Evolutionary conservation across 2,113 vertebrate species (phyloP), one percentile per base, ranked within the genome.

Genomic region (Numida meleagris): DNA sequence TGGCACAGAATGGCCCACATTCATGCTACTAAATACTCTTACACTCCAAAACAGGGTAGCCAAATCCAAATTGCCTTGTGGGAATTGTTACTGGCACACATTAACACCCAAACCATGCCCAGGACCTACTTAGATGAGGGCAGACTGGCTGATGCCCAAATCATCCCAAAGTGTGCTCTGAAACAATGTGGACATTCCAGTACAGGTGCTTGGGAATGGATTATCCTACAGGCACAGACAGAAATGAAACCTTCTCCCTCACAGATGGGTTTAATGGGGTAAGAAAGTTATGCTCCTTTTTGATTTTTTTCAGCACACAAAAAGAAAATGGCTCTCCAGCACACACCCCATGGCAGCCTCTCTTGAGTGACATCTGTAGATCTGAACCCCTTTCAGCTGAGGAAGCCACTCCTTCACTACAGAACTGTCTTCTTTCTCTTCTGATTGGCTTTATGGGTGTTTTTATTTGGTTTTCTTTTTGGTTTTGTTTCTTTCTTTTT

Each of bases 171-270:
- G 12, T 0, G 0, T 36, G n/a, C 33, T 86, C 57, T 53, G 31
- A 42, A 81, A 25, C 9, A 53, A 9, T 5, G 24, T 29, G 33
- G 31, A 21, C 50, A 17, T 14, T 78, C 29, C 38, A 50, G 7
- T 24, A 24, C 14, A 1, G 2, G 21, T 62, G 34, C n/a, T 23
- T 3, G 0, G 33, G 34, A 78, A 13, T 0, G 1, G 8, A 7
- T 48, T 46, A 42, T 5, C 20, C 76, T 73, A 43, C 5, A 14
- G 12, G 6, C 42, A 66, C 0, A 25, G 25, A 36, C 16, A 62
- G 68, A 62, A 81, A 11, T 0, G 1, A 88, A 65, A 34, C 14
- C 10, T 82, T 48, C 10, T 76, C 16, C 19, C 6, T 65, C 61
- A 20, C 36, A 38, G 11, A 5, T 63, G 18, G 14, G 6, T 87